Percentiles rank a stretch among this genome's conserved stretches.
Conservation (phyloP, 1,140 invertebrate genomes). For the Brachionus paranguensis region DNA sequence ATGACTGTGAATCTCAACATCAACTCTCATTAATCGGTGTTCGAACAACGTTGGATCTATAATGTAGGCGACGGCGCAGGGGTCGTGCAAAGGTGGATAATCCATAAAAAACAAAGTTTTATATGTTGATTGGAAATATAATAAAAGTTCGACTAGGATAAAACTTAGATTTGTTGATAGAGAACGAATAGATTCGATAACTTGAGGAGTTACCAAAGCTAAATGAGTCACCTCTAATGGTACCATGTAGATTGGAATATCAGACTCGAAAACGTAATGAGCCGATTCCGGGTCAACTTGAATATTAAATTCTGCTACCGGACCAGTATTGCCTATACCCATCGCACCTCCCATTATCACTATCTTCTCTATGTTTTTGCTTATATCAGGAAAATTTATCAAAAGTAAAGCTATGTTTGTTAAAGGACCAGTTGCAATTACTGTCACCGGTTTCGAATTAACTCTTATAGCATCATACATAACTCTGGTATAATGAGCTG, state of each 20-base stretch:
- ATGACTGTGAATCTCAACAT: conserved; percentile 25
- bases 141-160: conserved; percentile 1
- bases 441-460: not conserved
- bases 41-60: conserved; percentile 20
- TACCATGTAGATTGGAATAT: conserved; percentile 37
- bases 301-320: conserved; percentile 38
- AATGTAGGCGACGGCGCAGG: conserved; percentile 8
- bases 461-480: conserved; percentile 3
- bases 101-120: conserved; percentile 25
- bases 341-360: conserved; percentile 20
- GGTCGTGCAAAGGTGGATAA: conserved; percentile 31
- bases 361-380: conserved; percentile 25
- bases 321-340: conserved; percentile 24
- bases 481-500: not conserved
- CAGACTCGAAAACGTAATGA: conserved; percentile 25
- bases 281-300: conserved; percentile 31
- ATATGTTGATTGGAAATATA: conserved; percentile 26
- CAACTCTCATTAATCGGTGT: conserved; percentile 24
- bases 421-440: conserved; percentile 34
- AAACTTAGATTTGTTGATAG: not conserved
- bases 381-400: conserved; percentile 16
- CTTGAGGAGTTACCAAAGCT: not conserved
- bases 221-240: conserved; percentile 38
- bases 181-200: not conserved
- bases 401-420: conserved; percentile 31